Evolutionary conservation across 1,140 invertebrate species (phyloP).

Genomic region (Colletes latitarsis): DNA sequence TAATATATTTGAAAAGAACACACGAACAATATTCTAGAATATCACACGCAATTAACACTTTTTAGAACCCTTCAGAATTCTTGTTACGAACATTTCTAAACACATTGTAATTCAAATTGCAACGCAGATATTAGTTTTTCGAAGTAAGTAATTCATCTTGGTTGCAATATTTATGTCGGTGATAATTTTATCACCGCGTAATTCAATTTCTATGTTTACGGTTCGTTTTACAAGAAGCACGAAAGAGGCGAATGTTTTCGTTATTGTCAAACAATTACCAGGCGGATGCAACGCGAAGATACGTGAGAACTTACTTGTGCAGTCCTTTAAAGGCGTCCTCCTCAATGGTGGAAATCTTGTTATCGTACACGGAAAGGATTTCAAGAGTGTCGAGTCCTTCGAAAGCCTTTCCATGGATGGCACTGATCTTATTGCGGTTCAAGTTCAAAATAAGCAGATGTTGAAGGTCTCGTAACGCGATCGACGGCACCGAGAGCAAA

Average conservation of each 20-base stretch:
- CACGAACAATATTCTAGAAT: no score
- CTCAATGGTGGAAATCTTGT: conserved; percentile 90
- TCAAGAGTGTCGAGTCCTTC: conserved; percentile 92
- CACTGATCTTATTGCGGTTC: conserved; percentile 92
- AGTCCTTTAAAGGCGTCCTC: conserved; percentile 91
- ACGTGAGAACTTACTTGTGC: conserved; percentile 87
- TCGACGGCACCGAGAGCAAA: conserved; percentile 88
- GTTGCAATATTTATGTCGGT: no score
- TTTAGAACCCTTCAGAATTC: no score
- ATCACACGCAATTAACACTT: no score
- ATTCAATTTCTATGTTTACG: no score
- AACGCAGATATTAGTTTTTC: no score
- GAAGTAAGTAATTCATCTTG: no score
- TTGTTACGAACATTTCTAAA: no score
- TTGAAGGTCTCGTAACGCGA: conserved; percentile 89
- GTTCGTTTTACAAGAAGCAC: no score
- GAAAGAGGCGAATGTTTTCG: not conserved
- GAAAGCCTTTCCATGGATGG: conserved; percentile 89
- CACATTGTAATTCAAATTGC: no score
- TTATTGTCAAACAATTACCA: not conserved
- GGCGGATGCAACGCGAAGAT: not conserved
- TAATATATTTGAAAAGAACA: no score
- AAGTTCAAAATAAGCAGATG: conserved; percentile 93
- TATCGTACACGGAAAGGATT: conserved; percentile 93
- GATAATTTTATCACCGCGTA: no score